Evolutionary conservation across 2,113 vertebrate genomes (phyloP), one percentile per base, ranked within the genome.

Genomic region (Pavo muticus): DNA sequence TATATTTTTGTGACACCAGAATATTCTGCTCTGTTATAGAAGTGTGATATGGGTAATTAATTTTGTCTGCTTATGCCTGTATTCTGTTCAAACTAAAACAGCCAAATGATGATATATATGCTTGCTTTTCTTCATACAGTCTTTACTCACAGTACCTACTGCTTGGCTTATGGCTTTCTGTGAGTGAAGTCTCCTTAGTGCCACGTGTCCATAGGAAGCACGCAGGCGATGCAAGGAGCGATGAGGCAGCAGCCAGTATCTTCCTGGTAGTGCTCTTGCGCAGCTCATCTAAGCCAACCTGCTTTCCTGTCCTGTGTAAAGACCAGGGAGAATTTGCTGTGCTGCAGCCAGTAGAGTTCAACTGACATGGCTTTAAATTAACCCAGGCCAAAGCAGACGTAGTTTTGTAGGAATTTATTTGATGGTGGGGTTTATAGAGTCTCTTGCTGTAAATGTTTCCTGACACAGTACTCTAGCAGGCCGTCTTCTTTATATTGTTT

Each of bases 361-460:
- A 64, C 73, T 52, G 73, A 75, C 90, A 88, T 67, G 11, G 42
- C 76, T 27, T 68, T 81, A 81, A 84, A 88, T 81, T 74, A 74
- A 59, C 71, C 8, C 65, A 64, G 69, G 76, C 83, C 92, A 90
- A 74, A 90, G 44, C 72, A 92, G 79, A 94, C 4, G 18, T 84
- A 84, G 84, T 75, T 91, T 82, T 50, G 67, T 29, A 92, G 92
- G 91, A 87, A 91, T 95, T 94, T 78, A 72, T 93, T 93, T 90
- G 84, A 87, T 71, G 90, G 72, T 90, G 61, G 80, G 61, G 65
- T 87, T 84, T 88, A 73, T 75, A 71, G 82, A 91, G 65, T 78
- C 79, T 4, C 72, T 91, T 71, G 94, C 86, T 94, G 61, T 91
- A 71, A 93, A 63, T 71, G 76, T 90, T 95, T 94, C 87, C 84